Percentiles rank a stretch among this genome's conserved stretches.
Conservation (phyloP, 2,113 vertebrate species). For the Heptranchias perlo region DNA sequence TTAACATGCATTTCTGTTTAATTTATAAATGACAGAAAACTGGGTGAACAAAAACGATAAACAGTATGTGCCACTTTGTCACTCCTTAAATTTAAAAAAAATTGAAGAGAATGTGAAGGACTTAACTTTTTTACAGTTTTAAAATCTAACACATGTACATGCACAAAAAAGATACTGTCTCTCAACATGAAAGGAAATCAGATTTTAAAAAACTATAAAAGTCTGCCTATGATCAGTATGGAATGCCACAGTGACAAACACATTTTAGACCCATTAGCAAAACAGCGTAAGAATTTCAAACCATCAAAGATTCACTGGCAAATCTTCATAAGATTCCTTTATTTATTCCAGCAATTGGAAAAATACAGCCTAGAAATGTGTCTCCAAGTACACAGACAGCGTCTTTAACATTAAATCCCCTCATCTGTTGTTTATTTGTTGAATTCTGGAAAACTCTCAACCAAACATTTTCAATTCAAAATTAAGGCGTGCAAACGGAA, state of each 20-base stretch:
- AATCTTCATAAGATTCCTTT: constrained; percentile 39
- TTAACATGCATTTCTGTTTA: too few relatives aligned
- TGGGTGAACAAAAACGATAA: not conserved
- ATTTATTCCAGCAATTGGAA: constrained; percentile 39
- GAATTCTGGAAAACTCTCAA: constrained; percentile 32
- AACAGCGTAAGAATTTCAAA: constrained; percentile 33
- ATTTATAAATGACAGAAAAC: not conserved
- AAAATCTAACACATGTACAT: constrained; percentile 34
- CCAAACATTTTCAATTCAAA: constrained; percentile 32
- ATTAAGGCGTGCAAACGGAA: constrained; percentile 24
- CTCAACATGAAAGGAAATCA: constrained; percentile 35
- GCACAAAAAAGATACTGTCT: constrained; percentile 26
- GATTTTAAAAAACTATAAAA: constrained; percentile 12
- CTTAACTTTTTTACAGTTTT: not conserved
- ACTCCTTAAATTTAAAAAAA: not conserved
- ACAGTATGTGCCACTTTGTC: not conserved
- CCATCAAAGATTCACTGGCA: constrained; percentile 37
- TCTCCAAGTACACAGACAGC: constrained; percentile 37
- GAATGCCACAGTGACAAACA: constrained; percentile 36
- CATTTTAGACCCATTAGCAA: constrained; percentile 32
- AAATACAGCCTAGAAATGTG: constrained; percentile 30
- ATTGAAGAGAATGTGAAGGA: not conserved
- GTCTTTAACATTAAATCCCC: constrained; percentile 29
- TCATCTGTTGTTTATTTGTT: constrained; percentile 39
- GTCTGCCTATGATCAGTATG: constrained; percentile 36